phyloP scores from a whole-genome alignment of 2,888 invertebrate genomes.

The Hemaris fuciformis region DNA sequence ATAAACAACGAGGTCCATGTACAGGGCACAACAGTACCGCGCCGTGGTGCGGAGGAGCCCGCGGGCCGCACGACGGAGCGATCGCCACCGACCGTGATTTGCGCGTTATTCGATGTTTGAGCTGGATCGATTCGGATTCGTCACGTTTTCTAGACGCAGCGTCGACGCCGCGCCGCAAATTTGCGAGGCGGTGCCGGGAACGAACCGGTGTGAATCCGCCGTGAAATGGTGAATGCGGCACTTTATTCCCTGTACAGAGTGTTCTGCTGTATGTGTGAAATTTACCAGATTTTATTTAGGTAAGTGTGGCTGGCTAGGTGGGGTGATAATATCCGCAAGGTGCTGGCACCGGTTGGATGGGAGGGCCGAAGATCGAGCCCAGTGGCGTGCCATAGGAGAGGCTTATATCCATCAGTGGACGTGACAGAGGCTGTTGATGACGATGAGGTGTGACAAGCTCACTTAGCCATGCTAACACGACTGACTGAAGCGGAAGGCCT shows the following conservation, averaged over 20 bases:
- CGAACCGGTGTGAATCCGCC: slow-evolving; percentile 47
- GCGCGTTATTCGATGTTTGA: slow-evolving; percentile 53
- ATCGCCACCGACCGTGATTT: slow-evolving; percentile 61
- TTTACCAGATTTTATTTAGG: no score
- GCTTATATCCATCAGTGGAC: no score
- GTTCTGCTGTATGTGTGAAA: no score
- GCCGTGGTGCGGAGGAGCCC: slow-evolving; percentile 29
- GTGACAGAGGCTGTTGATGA: no score
- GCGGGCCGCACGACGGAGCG: slow-evolving; percentile 50
- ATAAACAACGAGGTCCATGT: slow-evolving; percentile 32
- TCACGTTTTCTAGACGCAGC: slow-evolving; percentile 57
- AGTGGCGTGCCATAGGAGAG: no score
- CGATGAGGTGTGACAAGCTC: no score
- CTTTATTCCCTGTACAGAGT: slow-evolving; percentile 23
- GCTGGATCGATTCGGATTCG: slow-evolving; percentile 61
- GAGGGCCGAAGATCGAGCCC: no score
- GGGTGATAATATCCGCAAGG: no score
- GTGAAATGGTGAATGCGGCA: slow-evolving; percentile 11
- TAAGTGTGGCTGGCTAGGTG: no score
- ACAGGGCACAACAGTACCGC: slow-evolving; percentile 26
- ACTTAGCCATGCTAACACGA: no score
- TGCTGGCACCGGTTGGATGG: no score
- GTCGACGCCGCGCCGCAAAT: slow-evolving; percentile 55
- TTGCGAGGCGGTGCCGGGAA: slow-evolving; percentile 58
- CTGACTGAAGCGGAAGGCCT: no score